phyloP scores from a whole-genome alignment of 2,113 vertebrate species.

The Protomyctophum bolini region DNA sequence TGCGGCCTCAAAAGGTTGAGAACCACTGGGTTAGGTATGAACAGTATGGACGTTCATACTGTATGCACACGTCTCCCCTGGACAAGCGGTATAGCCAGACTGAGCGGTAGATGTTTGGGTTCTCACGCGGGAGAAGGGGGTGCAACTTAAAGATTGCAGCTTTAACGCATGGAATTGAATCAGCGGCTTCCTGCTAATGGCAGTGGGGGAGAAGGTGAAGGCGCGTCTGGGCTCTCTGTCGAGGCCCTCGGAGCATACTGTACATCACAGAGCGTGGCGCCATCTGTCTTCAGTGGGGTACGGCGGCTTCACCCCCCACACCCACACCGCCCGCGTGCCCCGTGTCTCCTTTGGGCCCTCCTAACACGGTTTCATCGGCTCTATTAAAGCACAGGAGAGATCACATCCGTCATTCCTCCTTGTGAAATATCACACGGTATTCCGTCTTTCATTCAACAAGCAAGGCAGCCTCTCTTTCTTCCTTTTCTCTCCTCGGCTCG shows the following conservation, averaged over 20 bases:
- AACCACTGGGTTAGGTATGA: too few species aligned
- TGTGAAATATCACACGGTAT: constrained; percentile 36
- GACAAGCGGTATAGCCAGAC: too few species aligned
- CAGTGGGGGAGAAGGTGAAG: background rate
- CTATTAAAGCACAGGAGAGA: constrained; percentile 47
- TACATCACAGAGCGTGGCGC: constrained; percentile 7
- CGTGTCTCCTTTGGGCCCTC: constrained; percentile 29
- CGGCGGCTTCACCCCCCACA: background rate
- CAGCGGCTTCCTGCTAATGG: background rate
- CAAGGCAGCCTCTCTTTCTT: background rate
- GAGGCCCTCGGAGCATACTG: constrained; percentile 8
- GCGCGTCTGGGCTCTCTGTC: constrained; percentile 17
- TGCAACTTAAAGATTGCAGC: too few species aligned
- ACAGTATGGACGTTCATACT: too few species aligned
- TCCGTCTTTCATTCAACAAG: constrained; percentile 49
- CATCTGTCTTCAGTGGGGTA: constrained; percentile 24
- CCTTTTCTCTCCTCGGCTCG: background rate
- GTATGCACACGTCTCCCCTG: too few species aligned
- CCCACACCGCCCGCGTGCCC: background rate
- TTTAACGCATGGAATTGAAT: background rate
- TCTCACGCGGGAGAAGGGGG: too few species aligned
- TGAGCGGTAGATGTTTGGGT: too few species aligned
- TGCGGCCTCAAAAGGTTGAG: too few species aligned
- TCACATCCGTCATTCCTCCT: constrained; percentile 40
- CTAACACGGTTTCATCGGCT: constrained; percentile 52